Conservation (phyloP, 2,113 vertebrate species). For the Cathartes aura region DNA sequence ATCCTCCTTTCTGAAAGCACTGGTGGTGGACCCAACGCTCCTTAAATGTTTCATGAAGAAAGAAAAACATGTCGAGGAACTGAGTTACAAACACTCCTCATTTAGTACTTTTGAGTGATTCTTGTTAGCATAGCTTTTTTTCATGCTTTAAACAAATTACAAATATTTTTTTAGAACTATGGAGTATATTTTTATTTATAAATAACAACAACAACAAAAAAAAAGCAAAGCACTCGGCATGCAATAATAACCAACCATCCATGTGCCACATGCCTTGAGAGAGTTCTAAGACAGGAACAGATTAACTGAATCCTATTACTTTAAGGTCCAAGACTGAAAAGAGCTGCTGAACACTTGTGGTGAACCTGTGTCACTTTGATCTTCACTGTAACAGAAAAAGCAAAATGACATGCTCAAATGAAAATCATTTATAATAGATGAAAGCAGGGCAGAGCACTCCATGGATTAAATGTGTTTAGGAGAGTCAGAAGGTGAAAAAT, state of each 20-base stretch:
- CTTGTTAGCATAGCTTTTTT: neutral
- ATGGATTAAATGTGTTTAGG: slow-evolving; percentile 34
- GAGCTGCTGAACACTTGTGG: slow-evolving; percentile 20
- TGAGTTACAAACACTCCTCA: neutral
- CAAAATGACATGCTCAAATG: slow-evolving; percentile 64
- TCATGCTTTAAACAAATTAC: neutral
- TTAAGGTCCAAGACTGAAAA: slow-evolving; percentile 60
- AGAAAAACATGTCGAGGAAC: neutral
- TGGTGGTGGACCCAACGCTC: neutral
- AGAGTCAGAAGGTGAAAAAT: neutral
- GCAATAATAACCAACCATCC: neutral
- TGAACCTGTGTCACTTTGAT: slow-evolving; percentile 72
- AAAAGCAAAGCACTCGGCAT: neutral
- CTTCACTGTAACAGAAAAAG: slow-evolving; percentile 59
- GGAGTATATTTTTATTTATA: neutral
- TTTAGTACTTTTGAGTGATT: neutral
- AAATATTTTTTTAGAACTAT: neutral
- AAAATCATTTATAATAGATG: slow-evolving; percentile 67
- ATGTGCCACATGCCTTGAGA: slow-evolving; percentile 30
- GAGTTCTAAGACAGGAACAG: slow-evolving; percentile 70
- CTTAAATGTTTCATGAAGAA: neutral
- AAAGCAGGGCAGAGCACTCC: slow-evolving; percentile 38
- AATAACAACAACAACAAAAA: neutral
- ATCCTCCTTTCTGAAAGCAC: neutral
- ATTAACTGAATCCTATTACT: slow-evolving; percentile 73